Base-by-base conservation (phyloP, 2,888 invertebrate species). In the Caenorhabditis macrosperma region DNA sequence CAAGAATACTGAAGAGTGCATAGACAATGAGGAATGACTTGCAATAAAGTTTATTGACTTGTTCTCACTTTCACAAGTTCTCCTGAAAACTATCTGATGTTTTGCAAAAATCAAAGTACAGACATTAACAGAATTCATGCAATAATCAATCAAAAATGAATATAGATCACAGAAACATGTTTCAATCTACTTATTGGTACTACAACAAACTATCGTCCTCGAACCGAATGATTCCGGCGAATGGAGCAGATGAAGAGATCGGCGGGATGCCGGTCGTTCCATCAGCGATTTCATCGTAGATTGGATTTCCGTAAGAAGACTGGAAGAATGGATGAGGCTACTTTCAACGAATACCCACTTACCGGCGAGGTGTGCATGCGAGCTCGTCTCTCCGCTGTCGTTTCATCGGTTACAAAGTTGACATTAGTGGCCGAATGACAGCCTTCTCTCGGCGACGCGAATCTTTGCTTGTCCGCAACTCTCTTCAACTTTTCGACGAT, bases 341-440 rank as follows among this genome's bases (percentile, higher is more conserved):
- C n/a, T 10, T 35, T 48, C 12, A 4, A n/a, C 7, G 15, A 33
- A 41, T 24, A 35, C n/a, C n/a, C 0, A n/a, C 41, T 67, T 17
- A 79, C 78, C 63, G 79, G 79, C n/a, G 79, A 79, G 20, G 26
- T 46, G 12, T 67, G 33, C 59, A 78, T 44, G 2, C 55, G 61
- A 41, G 46, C 44, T 26, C 78, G 48, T 44, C 55, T 46, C 41
- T 68, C 68, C 2, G 52, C 61, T 50, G 54, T n/a, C 2, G 67
- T 67, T 68, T 79, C 79, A 17, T 74, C 74, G n/a, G 64, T 54
- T 17, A 74, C 67, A 20, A 79, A 79, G 60, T 79, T 74, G 20
- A 79, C 61, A 50, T 79, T 79, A n/a, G 74, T 59, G 10, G 78
- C 78, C 10, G 74, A 50, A 33, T 57, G 44, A 28, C 68, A 68